Evolutionary conservation across 2,888 invertebrate species (phyloP).

Genomic region (Luperina nickerlii): DNA sequence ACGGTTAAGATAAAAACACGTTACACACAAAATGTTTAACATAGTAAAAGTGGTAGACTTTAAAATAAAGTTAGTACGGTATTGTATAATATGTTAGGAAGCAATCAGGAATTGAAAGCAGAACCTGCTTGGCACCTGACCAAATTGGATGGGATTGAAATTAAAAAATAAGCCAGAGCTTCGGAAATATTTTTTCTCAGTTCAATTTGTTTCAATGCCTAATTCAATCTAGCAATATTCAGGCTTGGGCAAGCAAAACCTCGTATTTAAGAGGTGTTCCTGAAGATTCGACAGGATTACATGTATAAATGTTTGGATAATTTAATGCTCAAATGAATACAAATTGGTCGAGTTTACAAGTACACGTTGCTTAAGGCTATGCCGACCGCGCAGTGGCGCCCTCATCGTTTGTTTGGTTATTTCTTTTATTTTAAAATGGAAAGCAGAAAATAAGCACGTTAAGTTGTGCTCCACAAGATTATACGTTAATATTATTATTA

Average conservation of each 20-base stretch:
- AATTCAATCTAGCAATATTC: conserved; percentile 6
- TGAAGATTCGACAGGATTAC: conserved; percentile 1
- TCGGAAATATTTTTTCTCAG: conserved; percentile 27
- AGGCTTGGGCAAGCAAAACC: background rate
- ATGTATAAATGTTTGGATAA: conserved; percentile 16
- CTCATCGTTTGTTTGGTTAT: too few species aligned
- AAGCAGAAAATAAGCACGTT: too few species aligned
- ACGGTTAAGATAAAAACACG: background rate
- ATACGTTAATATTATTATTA: too few species aligned
- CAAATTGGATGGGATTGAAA: conserved; percentile 57
- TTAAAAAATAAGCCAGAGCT: conserved; percentile 40
- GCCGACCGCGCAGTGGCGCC: too few species aligned
- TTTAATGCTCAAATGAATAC: conserved; percentile 51
- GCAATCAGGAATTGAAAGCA: conserved; percentile 52
- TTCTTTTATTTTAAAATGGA: too few species aligned
- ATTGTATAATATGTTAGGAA: conserved; percentile 25
- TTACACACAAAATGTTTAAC: too few species aligned
- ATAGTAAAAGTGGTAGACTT: background rate
- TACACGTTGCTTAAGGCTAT: conserved; percentile 4
- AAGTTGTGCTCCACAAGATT: too few species aligned
- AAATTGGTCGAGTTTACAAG: conserved; percentile 36
- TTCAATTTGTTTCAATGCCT: conserved; percentile 26
- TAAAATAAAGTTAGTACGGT: conserved; percentile 7
- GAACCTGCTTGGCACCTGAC: conserved; percentile 56
- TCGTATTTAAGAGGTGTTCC: conserved; percentile 1